Evolutionary conservation across 1,140 invertebrate species (phyloP).

Genomic region (Euwallacea similis): DNA sequence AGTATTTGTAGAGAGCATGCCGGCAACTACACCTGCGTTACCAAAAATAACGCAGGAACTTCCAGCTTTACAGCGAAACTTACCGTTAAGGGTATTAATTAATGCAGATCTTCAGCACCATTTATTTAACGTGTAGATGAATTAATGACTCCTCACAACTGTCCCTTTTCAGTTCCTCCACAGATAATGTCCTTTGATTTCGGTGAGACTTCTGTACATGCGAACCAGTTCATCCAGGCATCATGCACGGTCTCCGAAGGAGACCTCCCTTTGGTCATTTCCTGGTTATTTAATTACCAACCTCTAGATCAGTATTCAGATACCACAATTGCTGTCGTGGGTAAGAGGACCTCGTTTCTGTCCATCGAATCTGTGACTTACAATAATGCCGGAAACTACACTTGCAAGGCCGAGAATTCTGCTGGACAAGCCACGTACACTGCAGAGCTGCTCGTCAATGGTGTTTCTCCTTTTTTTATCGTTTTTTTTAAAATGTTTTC

Average conservation of each 20-base stretch:
- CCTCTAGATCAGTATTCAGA: constrained; percentile 55
- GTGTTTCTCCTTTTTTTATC: constrained; percentile 25
- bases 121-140: too few species aligned
- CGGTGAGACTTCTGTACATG: constrained; percentile 59
- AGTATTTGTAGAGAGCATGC: constrained; percentile 69
- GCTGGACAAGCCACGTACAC: constrained; percentile 60
- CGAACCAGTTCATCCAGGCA: constrained; percentile 57
- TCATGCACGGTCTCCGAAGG: constrained; percentile 59
- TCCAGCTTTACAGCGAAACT: constrained; percentile 44
- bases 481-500: not conserved
- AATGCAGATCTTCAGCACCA: not conserved
- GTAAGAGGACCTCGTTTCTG: constrained; percentile 53
- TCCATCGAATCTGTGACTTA: constrained; percentile 74
- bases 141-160: not conserved
- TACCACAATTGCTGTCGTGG: constrained; percentile 56
- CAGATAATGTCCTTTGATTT: constrained; percentile 13
- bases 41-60: constrained; percentile 69
- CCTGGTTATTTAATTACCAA: constrained; percentile 67
- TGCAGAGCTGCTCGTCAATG: constrained; percentile 45
- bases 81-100: constrained; percentile 44
- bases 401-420: constrained; percentile 67
- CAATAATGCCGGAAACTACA: constrained; percentile 66
- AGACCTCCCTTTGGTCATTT: constrained; percentile 67
- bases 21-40: constrained; percentile 66
- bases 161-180: constrained; percentile 9